Evolutionary conservation across 2,888 invertebrate genomes (phyloP), one percentile per base, ranked within the genome.

Genomic region (Ochropleura plecta): DNA sequence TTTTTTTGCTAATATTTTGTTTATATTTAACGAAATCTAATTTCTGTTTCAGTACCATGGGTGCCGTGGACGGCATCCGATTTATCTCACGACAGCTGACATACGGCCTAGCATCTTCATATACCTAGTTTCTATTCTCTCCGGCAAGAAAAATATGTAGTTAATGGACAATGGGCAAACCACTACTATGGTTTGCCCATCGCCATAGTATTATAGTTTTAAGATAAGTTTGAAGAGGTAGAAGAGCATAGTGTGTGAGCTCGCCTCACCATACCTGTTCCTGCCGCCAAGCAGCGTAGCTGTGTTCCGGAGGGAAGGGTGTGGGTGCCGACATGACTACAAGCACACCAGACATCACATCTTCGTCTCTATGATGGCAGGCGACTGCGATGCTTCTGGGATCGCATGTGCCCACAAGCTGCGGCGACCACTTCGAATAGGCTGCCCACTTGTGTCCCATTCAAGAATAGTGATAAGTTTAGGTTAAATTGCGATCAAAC

Each of bases 21-120:
- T 30, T 30, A 3, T 30, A 30, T 3, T 3, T 10, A 18, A 60
- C 10, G 3, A 1, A 12, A n/a, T n/a, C 14, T n/a, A 10, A n/a
- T 60, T 60, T 62, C 16, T n/a, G 5, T 44, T 44, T 42, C 42
- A 60, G 60, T 62, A n/a, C 60, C 60, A n/a, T 62, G 60, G 60
- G 60, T 62, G 60, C 42, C 60, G 6, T 62, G 60, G 60, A 44
- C 42, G 60, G 44, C 42, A 44, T 62, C 60, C 0, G 60, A 62
- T n/a, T 6, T 62, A n/a, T n/a, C n/a, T 12, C 42, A 62, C 44
- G 12, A 62, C 40, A 62, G 60, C 60, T 62, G 60, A 62, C 60
- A 62, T 62, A 12, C n/a, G 7, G 7, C 12, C 44, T 18, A 10
- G 20, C 30, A 18, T 1, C 16, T 59, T 30, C 14, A 42, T 60